Evolutionary conservation across 2,797 vertebrate genomes (phyloP), one percentile per base, ranked within the genome.

Genomic region (Pipistrellus pipistrellus): DNA sequence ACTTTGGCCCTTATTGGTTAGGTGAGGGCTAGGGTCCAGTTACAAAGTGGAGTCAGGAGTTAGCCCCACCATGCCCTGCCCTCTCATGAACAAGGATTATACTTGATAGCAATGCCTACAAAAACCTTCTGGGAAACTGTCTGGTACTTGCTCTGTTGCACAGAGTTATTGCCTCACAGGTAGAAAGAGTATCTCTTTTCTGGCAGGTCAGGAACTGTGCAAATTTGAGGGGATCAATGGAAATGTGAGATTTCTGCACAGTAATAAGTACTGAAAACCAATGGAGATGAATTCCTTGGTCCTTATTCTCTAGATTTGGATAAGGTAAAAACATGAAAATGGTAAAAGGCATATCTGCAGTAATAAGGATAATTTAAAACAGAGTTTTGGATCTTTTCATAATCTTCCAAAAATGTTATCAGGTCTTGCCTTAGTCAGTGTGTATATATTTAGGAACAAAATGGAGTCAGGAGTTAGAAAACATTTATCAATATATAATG

Each of bases 311-410:
- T 93, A 57, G 13, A 9, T 71, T 72, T 94, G 38, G 18, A 53
- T 66, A 44, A 62, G 3, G 4, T 69, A 75, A 73, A 10, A 13
- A 76, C 62, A 80, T 73, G 53, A 82, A 85, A 87, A 73, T 53
- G 38, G 30, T 55, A 82, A 27, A 72, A 4, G 23, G 2, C 4
- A 83, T 78, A 57, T 92, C 44, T 72, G 25, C 68, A 91, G 17
- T 53, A 88, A 91, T 48, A 64, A 64, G n/a, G 21, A 41, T n/a
- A 17, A 85, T 80, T 85, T 88, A 84, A 91, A 88, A 82, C 17
- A 92, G 38, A 76, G 4, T 4, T 82, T 59, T 59, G 12, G 5
- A 64, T 92, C 14, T 30, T 92, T 77, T 73, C 27, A 93, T 62
- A 82, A 71, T 46, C n/a, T 85, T 81, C 32, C 23, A 41, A 21